Evolutionary conservation across 2,797 vertebrate genomes (phyloP), one percentile per base, ranked within the genome.

Genomic region (Echeneis naucrates): DNA sequence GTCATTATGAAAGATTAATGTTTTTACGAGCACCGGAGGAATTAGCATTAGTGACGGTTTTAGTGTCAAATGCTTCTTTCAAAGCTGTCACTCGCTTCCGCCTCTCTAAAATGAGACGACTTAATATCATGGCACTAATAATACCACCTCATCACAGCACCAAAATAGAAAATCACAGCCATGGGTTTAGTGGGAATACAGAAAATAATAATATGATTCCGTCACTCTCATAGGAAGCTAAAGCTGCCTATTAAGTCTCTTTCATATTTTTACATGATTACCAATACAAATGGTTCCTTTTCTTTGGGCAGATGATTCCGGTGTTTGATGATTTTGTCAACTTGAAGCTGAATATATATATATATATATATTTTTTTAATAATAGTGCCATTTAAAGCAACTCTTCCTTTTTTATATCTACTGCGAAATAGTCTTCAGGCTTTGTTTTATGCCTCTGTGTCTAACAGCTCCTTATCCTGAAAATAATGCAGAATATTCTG

Each of bases 11-110:
- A 79, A 90, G 87, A 91, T 91, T 84, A 87, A 91, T 85, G 87
- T 90, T 87, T 85, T 86, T 69, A 82, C 26, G 2, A 85, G 89
- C 81, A 82, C 72, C 37, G 48, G 68, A 80, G 86, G 89, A 90
- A 91, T 93, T 91, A 91, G 86, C 86, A 85, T 91, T 91, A 90
- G 88, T 74, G 86, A 89, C 57, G 87, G 87, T 89, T 92, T 92
- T 87, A 90, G 82, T 89, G 89, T 88, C 89, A 88, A 81, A 84
- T 3, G 70, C 87, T 80, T 89, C 81, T 89, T 86, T 88, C 84
- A 75, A 86, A 81, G 86, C 88, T 93, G 91, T 90, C 91, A 90
- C 78, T 92, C 44, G 80, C 44, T 27, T 71, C 80, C 60, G 61
- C 84, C 88, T 77, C 57, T 44, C 54, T 51, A 62, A 84, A 90